Percentiles rank a stretch among this genome's conserved stretches.
These are phyloP conservation scores for Neoascia interrupta DNA, from an alignment of 2,888 invertebrate genomes.

Conservation along the genomic window DNA sequence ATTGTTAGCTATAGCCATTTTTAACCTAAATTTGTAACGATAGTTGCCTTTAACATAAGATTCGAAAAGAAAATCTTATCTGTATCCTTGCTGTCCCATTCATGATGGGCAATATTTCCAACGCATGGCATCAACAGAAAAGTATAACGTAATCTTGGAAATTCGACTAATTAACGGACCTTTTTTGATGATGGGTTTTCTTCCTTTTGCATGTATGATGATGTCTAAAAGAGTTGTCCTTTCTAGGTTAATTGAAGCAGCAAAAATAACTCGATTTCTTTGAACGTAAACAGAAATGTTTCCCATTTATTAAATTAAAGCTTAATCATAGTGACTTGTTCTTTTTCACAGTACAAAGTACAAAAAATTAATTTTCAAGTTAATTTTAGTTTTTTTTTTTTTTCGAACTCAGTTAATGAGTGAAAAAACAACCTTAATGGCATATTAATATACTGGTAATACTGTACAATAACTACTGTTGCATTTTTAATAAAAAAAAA, in stretches of 20 bases:
- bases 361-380: slow-evolving; percentile 34
- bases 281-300: slow-evolving; percentile 13
- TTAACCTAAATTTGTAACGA: too few relatives aligned
- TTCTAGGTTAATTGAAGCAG: too few relatives aligned
- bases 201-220: too few relatives aligned
- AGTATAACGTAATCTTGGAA: background rate
- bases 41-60: too few relatives aligned
- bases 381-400: background rate
- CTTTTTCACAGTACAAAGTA: slow-evolving; percentile 22
- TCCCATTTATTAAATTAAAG: slow-evolving; percentile 25
- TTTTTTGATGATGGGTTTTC: too few relatives aligned
- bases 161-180: too few relatives aligned
- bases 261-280: too few relatives aligned
- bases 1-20: too few relatives aligned
- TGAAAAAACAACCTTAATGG: slow-evolving; percentile 47
- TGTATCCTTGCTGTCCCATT: too few relatives aligned
- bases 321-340: slow-evolving; percentile 54
- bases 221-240: too few relatives aligned
- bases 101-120: too few relatives aligned
- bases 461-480: slow-evolving; percentile 59
- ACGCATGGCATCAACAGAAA: background rate
- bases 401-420: slow-evolving; percentile 35
- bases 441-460: slow-evolving; percentile 46
- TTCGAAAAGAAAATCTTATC: too few relatives aligned
- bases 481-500: slow-evolving; percentile 36